These are phyloP conservation scores for Dendrocincla tyrannina DNA, from an alignment of 2,797 vertebrate species.

Conservation along the genomic window DNA sequence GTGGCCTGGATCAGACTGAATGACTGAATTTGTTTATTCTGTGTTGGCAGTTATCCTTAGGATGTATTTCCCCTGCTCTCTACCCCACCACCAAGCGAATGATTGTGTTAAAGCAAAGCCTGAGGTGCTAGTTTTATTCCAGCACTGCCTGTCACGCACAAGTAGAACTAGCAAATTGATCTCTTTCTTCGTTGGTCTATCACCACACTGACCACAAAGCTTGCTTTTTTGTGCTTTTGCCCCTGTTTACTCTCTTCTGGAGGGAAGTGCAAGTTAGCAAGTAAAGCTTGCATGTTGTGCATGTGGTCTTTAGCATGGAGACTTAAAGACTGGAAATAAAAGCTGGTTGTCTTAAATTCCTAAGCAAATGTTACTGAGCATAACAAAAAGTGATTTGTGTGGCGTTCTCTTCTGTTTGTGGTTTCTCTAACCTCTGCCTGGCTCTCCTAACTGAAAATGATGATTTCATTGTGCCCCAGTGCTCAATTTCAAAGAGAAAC, in stretches of 20 bases:
- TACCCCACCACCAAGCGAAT: fast-evolving
- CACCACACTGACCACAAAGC: neutral
- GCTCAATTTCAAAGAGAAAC: neutral
- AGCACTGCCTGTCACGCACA: neutral
- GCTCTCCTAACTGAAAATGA: neutral
- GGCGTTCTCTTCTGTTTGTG: neutral
- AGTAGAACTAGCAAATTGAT: neutral
- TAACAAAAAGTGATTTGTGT: neutral
- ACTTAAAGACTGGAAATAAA: neutral
- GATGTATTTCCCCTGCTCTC: neutral
- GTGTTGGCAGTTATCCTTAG: neutral
- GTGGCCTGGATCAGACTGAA: neutral
- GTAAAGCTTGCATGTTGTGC: neutral
- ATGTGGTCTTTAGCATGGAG: neutral
- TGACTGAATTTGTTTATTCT: neutral
- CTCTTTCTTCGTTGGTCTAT: neutral
- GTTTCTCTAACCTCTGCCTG: slow-evolving; percentile 1
- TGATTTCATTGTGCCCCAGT: neutral
- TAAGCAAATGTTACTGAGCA: neutral
- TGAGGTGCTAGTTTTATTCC: neutral
- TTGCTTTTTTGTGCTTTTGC: neutral
- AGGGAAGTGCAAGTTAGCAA: neutral
- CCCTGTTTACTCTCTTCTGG: neutral
- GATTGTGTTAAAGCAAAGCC: neutral
- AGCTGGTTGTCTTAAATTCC: neutral